Evolutionary conservation across 2,113 vertebrate species (phyloP), one percentile per base, ranked within the genome.

Genomic region (Diadophis punctatus): DNA sequence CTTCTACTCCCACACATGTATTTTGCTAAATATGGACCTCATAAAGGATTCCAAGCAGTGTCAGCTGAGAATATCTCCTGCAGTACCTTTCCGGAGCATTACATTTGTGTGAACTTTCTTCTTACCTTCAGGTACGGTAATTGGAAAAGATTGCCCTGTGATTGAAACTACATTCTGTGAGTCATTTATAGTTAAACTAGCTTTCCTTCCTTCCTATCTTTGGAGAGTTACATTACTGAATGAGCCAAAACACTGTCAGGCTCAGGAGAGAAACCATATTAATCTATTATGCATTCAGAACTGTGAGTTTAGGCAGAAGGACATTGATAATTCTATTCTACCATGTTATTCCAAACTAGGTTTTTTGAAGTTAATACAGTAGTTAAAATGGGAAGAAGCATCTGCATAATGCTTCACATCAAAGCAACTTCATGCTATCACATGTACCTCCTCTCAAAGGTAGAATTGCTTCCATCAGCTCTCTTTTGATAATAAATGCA

Each of bases 291-390:
- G 63, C 86, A 85, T 91, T 91, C 43, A 16, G 22, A 60, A 43
- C 86, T 52, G 46, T 30, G 49, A 25, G 7, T 12, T 25, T 58
- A 60, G 52, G 23, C 20, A 74, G 63, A 51, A 88, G 27, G 51
- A 51, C 25, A 43, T 14, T 88, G 87, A 91, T 87, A 51, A 56
- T 90, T 88, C 43, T 88, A 85, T 91, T 93, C 92, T 43, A 39
- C 63, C n/a, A 10, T 87, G 58, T 85, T 55, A 48, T 52, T 39
- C 86, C 39, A 84, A 52, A 53, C 86, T 84, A 53, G 52, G 86
- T 12, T 86, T 91, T 60, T 93, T 93, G 93, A 91, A 91, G 93
- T 88, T 84, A 25, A 89, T 39, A 12, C 63, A 58, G 93, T 16
- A 85, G 52, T 88, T 14, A 93, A 91, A 89, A 87, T 9, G 16